phyloP scores from a whole-genome alignment of 23 tunicate species.

The Phallusia fumigata region DNA sequence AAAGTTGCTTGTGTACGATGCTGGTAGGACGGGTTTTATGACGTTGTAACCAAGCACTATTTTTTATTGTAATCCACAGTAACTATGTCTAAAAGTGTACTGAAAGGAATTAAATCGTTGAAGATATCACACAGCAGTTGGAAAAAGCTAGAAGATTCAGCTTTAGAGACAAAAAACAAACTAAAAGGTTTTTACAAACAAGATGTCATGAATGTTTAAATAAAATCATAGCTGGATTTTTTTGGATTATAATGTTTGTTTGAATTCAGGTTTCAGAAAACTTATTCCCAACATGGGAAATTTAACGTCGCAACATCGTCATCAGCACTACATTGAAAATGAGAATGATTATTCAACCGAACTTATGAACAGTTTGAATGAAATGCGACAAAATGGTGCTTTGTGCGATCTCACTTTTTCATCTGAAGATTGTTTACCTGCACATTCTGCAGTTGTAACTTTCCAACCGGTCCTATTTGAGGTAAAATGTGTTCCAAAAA shows the following conservation, averaged over 20 bases:
- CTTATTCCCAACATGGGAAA: slow-evolving; percentile 66
- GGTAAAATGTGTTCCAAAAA: slow-evolving; percentile 19
- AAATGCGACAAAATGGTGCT: slow-evolving; percentile 34
- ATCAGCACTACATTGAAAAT: slow-evolving; percentile 56
- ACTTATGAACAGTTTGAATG: slow-evolving; percentile 47
- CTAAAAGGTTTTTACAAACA: not conserved
- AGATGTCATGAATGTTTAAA: not conserved
- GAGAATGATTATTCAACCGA: slow-evolving; percentile 61
- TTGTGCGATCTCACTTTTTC: slow-evolving; percentile 55
- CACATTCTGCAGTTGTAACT: slow-evolving; percentile 78
- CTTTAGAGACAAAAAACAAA: not conserved
- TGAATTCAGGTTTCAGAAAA: not conserved
- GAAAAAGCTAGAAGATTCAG: slow-evolving; percentile 13
- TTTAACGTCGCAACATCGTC: slow-evolving; percentile 35
- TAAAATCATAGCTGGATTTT: not conserved
- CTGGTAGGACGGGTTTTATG: not conserved
- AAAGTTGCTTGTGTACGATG: not conserved
- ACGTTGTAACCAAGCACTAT: not conserved
- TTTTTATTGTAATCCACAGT: not conserved
- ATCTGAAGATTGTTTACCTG: slow-evolving; percentile 18
- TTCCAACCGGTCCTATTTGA: slow-evolving; percentile 47
- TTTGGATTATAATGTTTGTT: not conserved
- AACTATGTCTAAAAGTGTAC: slow-evolving; percentile 28
- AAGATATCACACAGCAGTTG: slow-evolving; percentile 18
- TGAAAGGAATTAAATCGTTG: slow-evolving; percentile 11